Evolutionary conservation across 2,888 invertebrate species (phyloP).

Genomic region (Drosophila pseudotalamancana): DNA sequence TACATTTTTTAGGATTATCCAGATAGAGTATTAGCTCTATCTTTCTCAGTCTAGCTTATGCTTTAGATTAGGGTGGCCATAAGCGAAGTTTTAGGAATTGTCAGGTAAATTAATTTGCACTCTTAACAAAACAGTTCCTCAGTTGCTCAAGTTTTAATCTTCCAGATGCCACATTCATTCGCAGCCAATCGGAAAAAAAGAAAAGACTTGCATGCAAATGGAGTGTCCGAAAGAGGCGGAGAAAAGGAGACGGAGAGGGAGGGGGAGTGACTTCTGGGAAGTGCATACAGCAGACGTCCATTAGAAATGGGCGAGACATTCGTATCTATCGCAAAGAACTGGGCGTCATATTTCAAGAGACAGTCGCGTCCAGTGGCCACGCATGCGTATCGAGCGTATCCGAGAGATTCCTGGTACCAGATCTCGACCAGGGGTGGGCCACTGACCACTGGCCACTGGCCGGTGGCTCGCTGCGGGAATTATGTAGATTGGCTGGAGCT

Average conservation of each 20-base stretch:
- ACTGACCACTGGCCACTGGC: no score
- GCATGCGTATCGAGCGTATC: slow-evolving; percentile 30
- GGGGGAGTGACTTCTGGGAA: slow-evolving; percentile 42
- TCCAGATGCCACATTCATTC: slow-evolving; percentile 36
- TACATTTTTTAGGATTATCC: no score
- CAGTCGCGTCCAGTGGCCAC: slow-evolving; percentile 27
- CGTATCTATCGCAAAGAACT: slow-evolving; percentile 54
- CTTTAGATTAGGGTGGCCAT: no score
- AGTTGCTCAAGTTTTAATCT: slow-evolving; percentile 43
- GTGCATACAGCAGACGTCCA: slow-evolving; percentile 11
- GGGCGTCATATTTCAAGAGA: slow-evolving; percentile 72
- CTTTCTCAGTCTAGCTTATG: no score
- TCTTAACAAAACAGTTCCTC: background rate
- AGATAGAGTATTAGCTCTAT: no score
- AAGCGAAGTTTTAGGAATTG: background rate
- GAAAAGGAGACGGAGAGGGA: background rate
- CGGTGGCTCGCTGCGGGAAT: slow-evolving; percentile 44
- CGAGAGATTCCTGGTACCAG: background rate
- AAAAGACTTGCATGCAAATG: slow-evolving; percentile 25
- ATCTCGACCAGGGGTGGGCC: slow-evolving; percentile 4
- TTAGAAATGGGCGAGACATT: slow-evolving; percentile 52
- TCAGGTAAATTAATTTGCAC: slow-evolving; percentile 1
- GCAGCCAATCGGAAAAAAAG: slow-evolving; percentile 40
- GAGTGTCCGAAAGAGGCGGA: no score
- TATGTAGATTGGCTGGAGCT: slow-evolving; percentile 45